These are phyloP conservation scores for Molorchus minor DNA, from an alignment of 2,888 invertebrate genomes.

Conservation along the genomic window DNA sequence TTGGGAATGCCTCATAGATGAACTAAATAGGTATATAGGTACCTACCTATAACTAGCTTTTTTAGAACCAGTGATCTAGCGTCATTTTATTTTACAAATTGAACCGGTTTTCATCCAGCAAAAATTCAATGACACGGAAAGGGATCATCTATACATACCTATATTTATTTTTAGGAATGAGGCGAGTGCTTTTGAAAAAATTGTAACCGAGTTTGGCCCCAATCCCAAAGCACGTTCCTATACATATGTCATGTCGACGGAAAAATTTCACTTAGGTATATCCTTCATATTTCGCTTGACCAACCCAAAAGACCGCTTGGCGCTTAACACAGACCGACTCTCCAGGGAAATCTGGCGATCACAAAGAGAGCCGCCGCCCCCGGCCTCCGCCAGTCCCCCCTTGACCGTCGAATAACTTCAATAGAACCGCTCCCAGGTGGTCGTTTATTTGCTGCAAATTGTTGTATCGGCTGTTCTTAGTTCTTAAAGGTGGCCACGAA, in stretches of 20 bases:
- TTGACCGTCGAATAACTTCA: slow-evolving; percentile 57
- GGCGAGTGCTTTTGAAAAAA: too few species aligned
- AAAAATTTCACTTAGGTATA: not conserved
- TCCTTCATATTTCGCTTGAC: slow-evolving; percentile 1
- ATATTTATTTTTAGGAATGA: too few species aligned
- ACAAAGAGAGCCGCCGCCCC: slow-evolving; percentile 13
- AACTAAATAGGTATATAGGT: too few species aligned
- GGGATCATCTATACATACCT: too few species aligned
- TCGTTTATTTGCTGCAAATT: slow-evolving; percentile 60
- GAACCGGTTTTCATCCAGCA: too few species aligned
- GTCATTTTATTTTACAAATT: too few species aligned
- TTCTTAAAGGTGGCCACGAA: slow-evolving; percentile 33
- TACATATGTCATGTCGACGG: too few species aligned
- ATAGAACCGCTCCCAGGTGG: slow-evolving; percentile 53
- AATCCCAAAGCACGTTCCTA: not conserved
- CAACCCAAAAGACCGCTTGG: not conserved
- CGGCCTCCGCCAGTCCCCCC: slow-evolving; percentile 37
- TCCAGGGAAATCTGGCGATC: slow-evolving; percentile 21
- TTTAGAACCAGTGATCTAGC: too few species aligned
- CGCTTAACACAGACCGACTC: slow-evolving; percentile 8
- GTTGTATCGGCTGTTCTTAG: slow-evolving; percentile 48
- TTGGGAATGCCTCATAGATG: too few species aligned
- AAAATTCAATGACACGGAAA: too few species aligned
- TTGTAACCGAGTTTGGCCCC: too few species aligned
- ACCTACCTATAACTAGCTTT: too few species aligned